phyloP scores from a whole-genome alignment of 2,797 vertebrate species.

The Diplodus puntazzo region DNA sequence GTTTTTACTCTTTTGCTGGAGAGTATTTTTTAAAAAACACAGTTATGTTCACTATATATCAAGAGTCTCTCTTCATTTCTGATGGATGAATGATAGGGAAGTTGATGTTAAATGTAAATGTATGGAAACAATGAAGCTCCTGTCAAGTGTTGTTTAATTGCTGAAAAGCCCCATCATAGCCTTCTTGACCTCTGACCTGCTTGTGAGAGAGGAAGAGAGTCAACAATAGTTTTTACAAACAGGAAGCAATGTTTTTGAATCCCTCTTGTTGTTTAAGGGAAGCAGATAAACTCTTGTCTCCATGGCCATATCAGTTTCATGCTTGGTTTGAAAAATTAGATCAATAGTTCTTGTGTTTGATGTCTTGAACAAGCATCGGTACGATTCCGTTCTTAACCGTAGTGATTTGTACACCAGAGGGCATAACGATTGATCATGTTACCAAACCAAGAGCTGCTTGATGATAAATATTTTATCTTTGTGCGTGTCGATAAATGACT shows the following conservation, averaged over 20 bases:
- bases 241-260: not conserved
- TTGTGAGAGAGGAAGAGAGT: not conserved
- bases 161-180: not conserved
- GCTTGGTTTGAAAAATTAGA: constrained; percentile 14
- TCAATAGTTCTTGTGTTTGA: constrained; percentile 53
- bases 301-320: constrained; percentile 1
- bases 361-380: constrained; percentile 50
- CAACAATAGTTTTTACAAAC: not conserved
- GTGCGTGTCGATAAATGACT: constrained; percentile 49
- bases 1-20: too few relatives aligned
- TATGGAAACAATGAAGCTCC: not conserved
- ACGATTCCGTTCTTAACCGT: constrained; percentile 53
- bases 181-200: not conserved
- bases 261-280: not conserved
- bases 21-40: too few relatives aligned
- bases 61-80: too few relatives aligned
- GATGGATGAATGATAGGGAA: not conserved
- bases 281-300: constrained; percentile 11
- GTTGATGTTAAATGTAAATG: not conserved
- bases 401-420: constrained; percentile 65
- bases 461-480: constrained; percentile 71
- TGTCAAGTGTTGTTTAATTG: not conserved
- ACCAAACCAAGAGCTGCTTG: constrained; percentile 60
- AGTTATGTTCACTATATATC: too few relatives aligned
- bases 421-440: constrained; percentile 62